Evolutionary conservation across 2,888 invertebrate genomes (phyloP), one percentile per base, ranked within the genome.

Genomic region (Nebria brevicollis): DNA sequence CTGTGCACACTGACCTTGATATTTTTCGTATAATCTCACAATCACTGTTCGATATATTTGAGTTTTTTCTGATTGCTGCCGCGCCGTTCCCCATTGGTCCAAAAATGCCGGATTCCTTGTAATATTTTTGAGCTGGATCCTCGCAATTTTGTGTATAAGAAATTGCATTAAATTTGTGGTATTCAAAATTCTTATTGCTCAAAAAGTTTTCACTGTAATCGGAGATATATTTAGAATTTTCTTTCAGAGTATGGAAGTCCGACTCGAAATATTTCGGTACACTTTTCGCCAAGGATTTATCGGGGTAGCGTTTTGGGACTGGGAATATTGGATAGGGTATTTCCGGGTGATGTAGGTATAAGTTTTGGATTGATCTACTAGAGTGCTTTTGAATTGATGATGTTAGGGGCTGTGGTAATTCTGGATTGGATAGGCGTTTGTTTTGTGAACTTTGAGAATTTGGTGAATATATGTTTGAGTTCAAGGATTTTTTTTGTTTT

Each of bases 31-130:
- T 87, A 65, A 85, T 86, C 72, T 86, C 85, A 25, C 86, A 80
- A 65, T 86, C 86, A 68, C 88, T 86, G 26, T 85, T 80, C 1
- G 87, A 86, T 66, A 83, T 85, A 66, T 84, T 86, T 6, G 87
- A 86, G 75, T 84, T 85, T 76, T 86, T 85, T 25, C 85, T 84
- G 10, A 86, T 83, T 0, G 86, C 77, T 3, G 86, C 83, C 1
- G 87, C 86, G 0, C 88, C 88, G 87, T 89, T 89, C 10, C 89
- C 89, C 89, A 89, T 89, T 66, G 87, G 87, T 66, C 86, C 86
- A 82, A 86, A 86, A 26, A 85, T 84, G 25, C 89, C 89, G 76
- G 89, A 89, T 75, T 89, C 88, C 82, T 87, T 85, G n/a, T 89
- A 84, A 82, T 89, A 89, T 80, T 88, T 88, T 73, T 87, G 85